A percentile compares a stretch with the other conserved stretches of the same genome.
Conservation (phyloP, 2,113 vertebrate species). For the Neodon shergylaensis region DNA sequence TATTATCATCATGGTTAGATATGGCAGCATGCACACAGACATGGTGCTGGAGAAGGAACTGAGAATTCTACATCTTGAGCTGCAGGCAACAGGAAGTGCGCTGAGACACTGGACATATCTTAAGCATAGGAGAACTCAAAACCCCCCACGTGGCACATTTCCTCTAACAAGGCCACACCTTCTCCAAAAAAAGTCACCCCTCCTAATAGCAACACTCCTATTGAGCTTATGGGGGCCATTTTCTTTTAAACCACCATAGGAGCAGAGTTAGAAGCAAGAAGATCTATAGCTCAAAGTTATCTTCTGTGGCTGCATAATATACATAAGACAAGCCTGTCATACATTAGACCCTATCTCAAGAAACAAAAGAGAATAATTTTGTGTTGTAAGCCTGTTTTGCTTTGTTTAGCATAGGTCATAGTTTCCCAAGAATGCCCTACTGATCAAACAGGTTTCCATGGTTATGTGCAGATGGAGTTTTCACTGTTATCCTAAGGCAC, state of each 20-base stretch:
- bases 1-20: neutral
- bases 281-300: neutral
- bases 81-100: neutral
- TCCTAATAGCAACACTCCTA: neutral
- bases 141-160: neutral
- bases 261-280: neutral
- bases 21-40: neutral
- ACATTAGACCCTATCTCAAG: neutral
- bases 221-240: neutral
- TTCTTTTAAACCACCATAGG: neutral
- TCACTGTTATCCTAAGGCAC: slow-evolving; percentile 17
- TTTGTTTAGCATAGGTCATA: neutral
- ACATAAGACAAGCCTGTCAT: neutral
- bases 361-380: neutral
- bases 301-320: neutral
- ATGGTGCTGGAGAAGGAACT: neutral
- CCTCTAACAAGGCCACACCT: too few species aligned
- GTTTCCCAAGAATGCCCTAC: slow-evolving; percentile 38
- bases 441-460: neutral
- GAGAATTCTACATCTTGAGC: neutral
- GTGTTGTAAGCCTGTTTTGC: neutral
- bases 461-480: neutral
- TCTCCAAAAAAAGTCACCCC: neutral
- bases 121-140: neutral
- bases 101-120: neutral